phyloP scores from a whole-genome alignment of 2,888 invertebrate species.

The Rotaria socialis region DNA sequence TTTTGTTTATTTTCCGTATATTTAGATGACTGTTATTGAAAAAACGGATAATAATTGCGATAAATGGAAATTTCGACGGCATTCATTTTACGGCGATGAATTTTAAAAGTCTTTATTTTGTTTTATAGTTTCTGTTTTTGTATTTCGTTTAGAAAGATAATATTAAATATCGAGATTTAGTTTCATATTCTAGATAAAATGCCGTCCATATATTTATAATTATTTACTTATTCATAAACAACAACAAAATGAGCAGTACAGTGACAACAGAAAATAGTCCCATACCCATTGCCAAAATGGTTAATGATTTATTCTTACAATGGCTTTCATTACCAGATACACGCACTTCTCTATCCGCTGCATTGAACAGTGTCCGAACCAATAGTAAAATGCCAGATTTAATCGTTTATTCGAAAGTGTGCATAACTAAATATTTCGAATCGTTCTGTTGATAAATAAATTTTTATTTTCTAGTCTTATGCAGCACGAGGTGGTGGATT shows the following conservation, averaged over 20 bases:
- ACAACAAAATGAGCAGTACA: not conserved
- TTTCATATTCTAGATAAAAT: no score
- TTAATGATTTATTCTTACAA: slow-evolving; percentile 36
- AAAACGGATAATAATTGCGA: not conserved
- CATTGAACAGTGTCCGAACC: not conserved
- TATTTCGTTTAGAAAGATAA: not conserved
- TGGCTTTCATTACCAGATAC: slow-evolving; percentile 31
- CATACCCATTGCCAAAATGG: slow-evolving; percentile 14
- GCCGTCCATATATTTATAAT: not conserved
- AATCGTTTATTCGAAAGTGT: not conserved
- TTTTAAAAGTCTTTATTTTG: not conserved
- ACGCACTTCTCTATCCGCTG: not conserved
- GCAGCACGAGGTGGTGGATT: not conserved
- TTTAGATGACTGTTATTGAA: slow-evolving; percentile 33
- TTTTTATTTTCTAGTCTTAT: not conserved
- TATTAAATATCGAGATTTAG: no score
- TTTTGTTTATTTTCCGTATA: not conserved
- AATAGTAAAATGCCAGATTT: not conserved
- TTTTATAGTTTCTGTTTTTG: not conserved
- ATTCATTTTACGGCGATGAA: slow-evolving; percentile 7
- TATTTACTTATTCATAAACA: not conserved
- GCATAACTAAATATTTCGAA: not conserved
- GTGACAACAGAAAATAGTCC: not conserved
- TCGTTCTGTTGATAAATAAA: not conserved
- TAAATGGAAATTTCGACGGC: slow-evolving; percentile 24